A percentile compares a stretch with the other conserved stretches of the same genome.
Conservation (phyloP, 1,140 invertebrate species). For the Ceratina calcarata region DNA sequence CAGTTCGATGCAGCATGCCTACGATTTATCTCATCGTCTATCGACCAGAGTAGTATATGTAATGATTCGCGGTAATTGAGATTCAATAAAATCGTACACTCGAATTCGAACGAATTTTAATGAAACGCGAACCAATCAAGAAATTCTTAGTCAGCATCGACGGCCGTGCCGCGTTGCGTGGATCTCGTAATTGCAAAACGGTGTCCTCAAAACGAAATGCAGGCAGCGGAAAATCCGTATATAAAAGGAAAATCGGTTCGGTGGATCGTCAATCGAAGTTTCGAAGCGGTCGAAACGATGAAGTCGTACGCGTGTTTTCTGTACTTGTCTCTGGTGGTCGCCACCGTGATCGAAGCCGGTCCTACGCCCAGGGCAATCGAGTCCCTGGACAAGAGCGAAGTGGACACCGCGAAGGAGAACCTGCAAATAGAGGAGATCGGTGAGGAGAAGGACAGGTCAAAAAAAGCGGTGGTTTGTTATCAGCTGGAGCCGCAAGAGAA, state of each 20-base stretch:
- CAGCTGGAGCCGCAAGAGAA: slow-evolving; percentile 16
- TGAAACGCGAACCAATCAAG: not conserved
- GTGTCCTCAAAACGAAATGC: not conserved
- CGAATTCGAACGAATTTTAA: not conserved
- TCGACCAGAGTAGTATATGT: too few relatives aligned
- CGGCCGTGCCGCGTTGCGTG: not conserved
- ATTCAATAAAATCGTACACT: not conserved
- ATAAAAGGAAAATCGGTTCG: slow-evolving; percentile 19
- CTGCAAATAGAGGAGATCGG: slow-evolving; percentile 22
- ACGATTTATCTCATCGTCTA: too few relatives aligned
- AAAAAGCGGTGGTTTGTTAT: slow-evolving; percentile 49
- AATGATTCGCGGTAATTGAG: not conserved
- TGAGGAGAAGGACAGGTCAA: slow-evolving; percentile 44
- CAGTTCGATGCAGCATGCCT: too few relatives aligned
- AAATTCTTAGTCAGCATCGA: not conserved
- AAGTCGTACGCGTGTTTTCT: slow-evolving; percentile 8
- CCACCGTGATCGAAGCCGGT: slow-evolving; percentile 24
- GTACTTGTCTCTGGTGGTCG: not conserved
- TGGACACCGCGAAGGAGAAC: not conserved
- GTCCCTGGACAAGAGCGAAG: slow-evolving; percentile 7
- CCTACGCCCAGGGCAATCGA: slow-evolving; percentile 16
- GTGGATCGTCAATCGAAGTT: not conserved
- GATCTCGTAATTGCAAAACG: not conserved
- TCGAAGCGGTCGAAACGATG: slow-evolving; percentile 22
- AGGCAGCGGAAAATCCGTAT: not conserved